A percentile compares a stretch with the other conserved stretches of the same genome.
These are phyloP conservation scores for Rhopalosiphum nymphaeae DNA, from an alignment of 2,888 invertebrate genomes.

Conservation along the genomic window DNA sequence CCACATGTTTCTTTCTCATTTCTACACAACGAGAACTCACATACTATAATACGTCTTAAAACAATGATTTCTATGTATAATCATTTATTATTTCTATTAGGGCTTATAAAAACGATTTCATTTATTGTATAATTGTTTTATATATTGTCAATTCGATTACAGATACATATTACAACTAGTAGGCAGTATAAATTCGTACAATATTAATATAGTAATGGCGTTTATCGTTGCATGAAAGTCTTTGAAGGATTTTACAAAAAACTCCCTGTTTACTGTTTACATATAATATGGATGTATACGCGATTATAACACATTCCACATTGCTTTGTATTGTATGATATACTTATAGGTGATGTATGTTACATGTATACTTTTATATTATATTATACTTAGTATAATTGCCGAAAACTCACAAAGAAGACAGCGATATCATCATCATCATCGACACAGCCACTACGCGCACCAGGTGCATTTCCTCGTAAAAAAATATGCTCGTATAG, in stretches of 20 bases:
- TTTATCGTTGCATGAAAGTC: neutral
- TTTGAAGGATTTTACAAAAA: neutral
- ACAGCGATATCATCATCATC: neutral
- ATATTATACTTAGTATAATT: slow-evolving; percentile 2
- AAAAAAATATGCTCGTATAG: neutral
- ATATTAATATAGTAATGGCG: neutral
- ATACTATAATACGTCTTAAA: neutral
- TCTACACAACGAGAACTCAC: neutral
- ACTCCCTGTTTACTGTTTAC: neutral
- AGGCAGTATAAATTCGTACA: neutral
- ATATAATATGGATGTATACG: neutral
- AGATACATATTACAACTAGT: neutral
- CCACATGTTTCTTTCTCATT: neutral
- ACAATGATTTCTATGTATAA: neutral
- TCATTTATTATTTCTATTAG: neutral
- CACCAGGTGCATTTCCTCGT: neutral
- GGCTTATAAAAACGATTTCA: neutral
- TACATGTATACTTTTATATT: neutral
- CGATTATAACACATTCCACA: neutral
- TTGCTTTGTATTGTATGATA: neutral
- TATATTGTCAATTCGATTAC: neutral
- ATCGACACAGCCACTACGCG: neutral
- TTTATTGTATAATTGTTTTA: neutral
- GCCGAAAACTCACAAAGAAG: neutral
- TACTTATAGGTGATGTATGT: neutral